Conservation (phyloP, 1,140 invertebrate genomes). For the Leptopilina boulardi region DNA sequence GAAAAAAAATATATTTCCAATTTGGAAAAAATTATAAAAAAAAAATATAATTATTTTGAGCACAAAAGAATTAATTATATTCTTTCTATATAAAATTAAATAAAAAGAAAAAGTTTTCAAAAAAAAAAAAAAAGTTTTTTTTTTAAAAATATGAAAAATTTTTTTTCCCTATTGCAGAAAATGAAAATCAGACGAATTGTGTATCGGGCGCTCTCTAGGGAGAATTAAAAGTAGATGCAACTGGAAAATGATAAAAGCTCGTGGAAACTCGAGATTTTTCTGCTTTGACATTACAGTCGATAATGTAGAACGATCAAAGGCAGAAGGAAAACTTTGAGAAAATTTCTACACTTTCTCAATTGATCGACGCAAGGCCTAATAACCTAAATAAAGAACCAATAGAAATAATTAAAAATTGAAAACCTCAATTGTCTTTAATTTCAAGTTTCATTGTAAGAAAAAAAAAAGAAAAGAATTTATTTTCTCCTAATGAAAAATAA, state of each 20-base stretch:
- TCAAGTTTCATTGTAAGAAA: background rate
- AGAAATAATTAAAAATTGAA: background rate
- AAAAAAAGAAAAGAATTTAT: background rate
- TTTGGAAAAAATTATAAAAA: no score
- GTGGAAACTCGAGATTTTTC: slow-evolving; percentile 7
- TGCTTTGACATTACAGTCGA: slow-evolving; percentile 2
- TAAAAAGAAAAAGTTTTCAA: no score
- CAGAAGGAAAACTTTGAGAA: background rate
- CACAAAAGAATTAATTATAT: no score
- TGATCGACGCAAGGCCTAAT: background rate
- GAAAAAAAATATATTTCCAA: no score
- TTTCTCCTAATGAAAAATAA: background rate
- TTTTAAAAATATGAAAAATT: background rate
- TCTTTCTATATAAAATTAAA: no score
- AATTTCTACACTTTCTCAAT: background rate
- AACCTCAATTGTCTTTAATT: background rate
- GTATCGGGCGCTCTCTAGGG: background rate
- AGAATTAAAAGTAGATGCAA: background rate
- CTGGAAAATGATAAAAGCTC: background rate
- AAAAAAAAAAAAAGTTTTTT: no score
- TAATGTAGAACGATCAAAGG: background rate
- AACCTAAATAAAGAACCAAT: background rate
- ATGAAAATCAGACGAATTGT: background rate
- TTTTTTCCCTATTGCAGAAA: background rate
- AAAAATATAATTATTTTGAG: no score